Evolutionary conservation across 2,113 vertebrate species (phyloP).

Genomic region (Forbesichthys papilliferus): DNA sequence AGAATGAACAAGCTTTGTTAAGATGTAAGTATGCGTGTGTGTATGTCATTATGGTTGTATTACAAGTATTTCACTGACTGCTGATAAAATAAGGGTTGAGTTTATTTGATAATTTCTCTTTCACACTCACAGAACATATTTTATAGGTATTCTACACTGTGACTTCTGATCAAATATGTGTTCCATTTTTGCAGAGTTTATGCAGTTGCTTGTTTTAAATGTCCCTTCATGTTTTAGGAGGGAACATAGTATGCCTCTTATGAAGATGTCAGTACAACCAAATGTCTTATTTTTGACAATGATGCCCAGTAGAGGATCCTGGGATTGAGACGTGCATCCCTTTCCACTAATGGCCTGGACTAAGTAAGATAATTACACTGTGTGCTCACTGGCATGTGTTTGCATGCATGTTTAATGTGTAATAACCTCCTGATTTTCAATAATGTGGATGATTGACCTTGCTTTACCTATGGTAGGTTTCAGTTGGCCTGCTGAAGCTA

Average conservation of each 20-base stretch:
- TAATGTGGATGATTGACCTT: background rate
- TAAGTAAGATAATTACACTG: constrained; percentile 72
- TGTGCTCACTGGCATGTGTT: background rate
- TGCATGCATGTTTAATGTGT: background rate
- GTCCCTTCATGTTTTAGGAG: constrained; percentile 62
- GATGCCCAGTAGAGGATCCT: constrained; percentile 79
- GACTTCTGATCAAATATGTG: too few species aligned
- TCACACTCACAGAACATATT: too few species aligned
- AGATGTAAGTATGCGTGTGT: too few species aligned
- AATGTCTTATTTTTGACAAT: constrained; percentile 72
- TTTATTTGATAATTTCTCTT: too few species aligned
- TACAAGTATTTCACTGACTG: too few species aligned
- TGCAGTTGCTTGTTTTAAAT: background rate
- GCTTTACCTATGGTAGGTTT: constrained; percentile 72
- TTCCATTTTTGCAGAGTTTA: too few species aligned
- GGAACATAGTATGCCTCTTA: constrained; percentile 51
- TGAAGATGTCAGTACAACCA: constrained; percentile 68
- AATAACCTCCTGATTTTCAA: too few species aligned
- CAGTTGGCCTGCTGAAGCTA: constrained; percentile 85
- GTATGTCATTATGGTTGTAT: too few species aligned
- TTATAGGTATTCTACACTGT: too few species aligned
- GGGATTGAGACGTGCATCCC: constrained; percentile 78
- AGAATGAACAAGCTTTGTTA: too few species aligned
- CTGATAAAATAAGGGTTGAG: too few species aligned
- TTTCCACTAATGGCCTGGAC: constrained; percentile 88